Conservation (phyloP, 2,888 invertebrate species). For the Orthosia incerta region DNA sequence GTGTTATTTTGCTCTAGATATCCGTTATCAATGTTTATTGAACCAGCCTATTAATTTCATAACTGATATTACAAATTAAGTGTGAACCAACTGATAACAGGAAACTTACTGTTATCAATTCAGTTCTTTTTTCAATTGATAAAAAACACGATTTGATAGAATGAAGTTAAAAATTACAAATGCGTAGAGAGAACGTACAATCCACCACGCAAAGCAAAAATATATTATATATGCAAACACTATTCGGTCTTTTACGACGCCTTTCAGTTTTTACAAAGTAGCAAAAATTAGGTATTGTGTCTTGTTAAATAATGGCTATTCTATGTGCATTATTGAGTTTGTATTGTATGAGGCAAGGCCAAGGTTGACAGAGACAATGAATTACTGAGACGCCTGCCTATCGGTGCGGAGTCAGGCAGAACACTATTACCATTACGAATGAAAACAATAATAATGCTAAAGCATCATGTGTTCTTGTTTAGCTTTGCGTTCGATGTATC, state of each 20-base stretch:
- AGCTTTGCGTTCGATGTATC: neutral
- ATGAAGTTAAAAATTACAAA: neutral
- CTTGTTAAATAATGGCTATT: slow-evolving; percentile 3
- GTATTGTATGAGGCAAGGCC: slow-evolving; percentile 48
- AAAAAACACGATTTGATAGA: neutral
- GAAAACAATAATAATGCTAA: slow-evolving; percentile 20
- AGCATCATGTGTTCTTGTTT: slow-evolving; percentile 8
- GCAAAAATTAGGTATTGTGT: slow-evolving; percentile 15
- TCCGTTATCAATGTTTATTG: slow-evolving; percentile 3
- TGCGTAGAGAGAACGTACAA: neutral
- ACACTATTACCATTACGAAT: slow-evolving; percentile 23
- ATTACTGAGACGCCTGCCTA: slow-evolving; percentile 39
- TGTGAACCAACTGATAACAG: neutral
- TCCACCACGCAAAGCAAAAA: neutral
- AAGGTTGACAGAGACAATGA: slow-evolving; percentile 52
- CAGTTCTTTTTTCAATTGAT: neutral
- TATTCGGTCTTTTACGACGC: neutral
- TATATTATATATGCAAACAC: neutral
- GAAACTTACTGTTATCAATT: neutral
- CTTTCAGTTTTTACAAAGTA: slow-evolving; percentile 7
- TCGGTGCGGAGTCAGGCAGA: slow-evolving; percentile 43
- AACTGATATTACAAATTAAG: slow-evolving; percentile 5
- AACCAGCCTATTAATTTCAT: neutral
- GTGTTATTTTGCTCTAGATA: slow-evolving; percentile 8
- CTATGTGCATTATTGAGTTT: slow-evolving; percentile 6